Conservation (phyloP, 2,113 vertebrate species). For the Notothenia rossii region DNA sequence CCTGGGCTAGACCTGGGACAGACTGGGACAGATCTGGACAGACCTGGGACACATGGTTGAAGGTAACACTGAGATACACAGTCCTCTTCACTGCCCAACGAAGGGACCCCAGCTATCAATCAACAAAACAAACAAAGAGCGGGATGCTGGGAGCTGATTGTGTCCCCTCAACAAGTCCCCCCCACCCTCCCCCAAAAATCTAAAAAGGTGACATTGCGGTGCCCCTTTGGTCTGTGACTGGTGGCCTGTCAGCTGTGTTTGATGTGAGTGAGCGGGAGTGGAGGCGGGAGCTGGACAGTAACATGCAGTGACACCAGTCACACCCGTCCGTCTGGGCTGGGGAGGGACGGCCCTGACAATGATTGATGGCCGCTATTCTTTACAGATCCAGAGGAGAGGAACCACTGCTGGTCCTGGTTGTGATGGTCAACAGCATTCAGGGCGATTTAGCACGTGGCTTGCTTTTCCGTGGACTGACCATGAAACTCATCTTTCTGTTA, state of each 20-base stretch:
- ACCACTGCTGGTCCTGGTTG: conserved; percentile 27
- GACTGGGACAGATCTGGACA: background rate
- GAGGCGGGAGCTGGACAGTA: conserved; percentile 94
- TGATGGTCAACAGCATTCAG: conserved; percentile 61
- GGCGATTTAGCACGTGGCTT: conserved; percentile 62
- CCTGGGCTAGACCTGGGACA: background rate
- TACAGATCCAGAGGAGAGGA: conserved; percentile 85
- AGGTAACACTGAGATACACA: conserved; percentile 36
- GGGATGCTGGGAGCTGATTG: conserved; percentile 66
- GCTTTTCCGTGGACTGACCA: conserved; percentile 39
- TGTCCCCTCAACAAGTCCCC: conserved; percentile 80
- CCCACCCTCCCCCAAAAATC: conserved; percentile 79
- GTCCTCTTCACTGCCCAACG: conserved; percentile 64
- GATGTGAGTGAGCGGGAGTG: conserved; percentile 88
- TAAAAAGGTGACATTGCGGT: conserved; percentile 96
- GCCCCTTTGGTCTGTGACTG: conserved; percentile 87
- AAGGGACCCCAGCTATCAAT: conserved; percentile 75
- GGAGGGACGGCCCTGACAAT: conserved; percentile 93
- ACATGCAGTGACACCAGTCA: conserved; percentile 96
- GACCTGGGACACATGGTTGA: conserved; percentile 19
- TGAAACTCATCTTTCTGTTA: conserved; percentile 18
- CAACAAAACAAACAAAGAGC: conserved; percentile 73
- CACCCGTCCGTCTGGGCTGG: conserved; percentile 92
- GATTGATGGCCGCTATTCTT: conserved; percentile 97
- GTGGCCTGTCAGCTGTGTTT: conserved; percentile 95